Evolutionary conservation across 2,797 vertebrate species (phyloP).

Genomic region (Rhinophrynus dorsalis): DNA sequence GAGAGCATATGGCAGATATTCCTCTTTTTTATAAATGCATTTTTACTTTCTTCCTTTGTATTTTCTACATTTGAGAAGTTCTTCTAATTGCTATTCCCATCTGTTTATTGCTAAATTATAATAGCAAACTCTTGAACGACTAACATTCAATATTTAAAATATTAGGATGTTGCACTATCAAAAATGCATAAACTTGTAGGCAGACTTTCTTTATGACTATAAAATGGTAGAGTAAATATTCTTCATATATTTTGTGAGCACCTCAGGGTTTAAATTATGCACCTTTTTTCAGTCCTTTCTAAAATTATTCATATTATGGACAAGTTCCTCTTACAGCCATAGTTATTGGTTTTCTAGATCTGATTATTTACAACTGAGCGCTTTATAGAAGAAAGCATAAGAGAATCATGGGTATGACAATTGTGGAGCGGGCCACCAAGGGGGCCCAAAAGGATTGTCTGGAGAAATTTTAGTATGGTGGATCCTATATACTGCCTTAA

Average conservation of each 20-base stretch:
- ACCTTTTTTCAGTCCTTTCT: neutral
- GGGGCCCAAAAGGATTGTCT: no score
- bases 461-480: no score
- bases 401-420: no score
- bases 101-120: neutral
- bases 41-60: neutral
- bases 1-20: neutral
- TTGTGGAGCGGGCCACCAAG: no score
- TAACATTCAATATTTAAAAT: conserved; percentile 5
- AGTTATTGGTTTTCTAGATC: no score
- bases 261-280: neutral
- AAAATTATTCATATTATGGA: neutral
- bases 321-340: no score
- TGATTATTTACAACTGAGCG: no score
- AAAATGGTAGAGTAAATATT: neutral
- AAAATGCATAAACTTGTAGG: conserved; percentile 1
- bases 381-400: no score
- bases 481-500: no score
- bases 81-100: conserved; percentile 1
- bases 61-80: conserved; percentile 3
- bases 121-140: neutral
- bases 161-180: neutral
- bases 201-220: neutral
- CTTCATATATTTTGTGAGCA: neutral
- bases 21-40: neutral